phyloP scores from a whole-genome alignment of 1,140 invertebrate species.

The Atta colombica region DNA sequence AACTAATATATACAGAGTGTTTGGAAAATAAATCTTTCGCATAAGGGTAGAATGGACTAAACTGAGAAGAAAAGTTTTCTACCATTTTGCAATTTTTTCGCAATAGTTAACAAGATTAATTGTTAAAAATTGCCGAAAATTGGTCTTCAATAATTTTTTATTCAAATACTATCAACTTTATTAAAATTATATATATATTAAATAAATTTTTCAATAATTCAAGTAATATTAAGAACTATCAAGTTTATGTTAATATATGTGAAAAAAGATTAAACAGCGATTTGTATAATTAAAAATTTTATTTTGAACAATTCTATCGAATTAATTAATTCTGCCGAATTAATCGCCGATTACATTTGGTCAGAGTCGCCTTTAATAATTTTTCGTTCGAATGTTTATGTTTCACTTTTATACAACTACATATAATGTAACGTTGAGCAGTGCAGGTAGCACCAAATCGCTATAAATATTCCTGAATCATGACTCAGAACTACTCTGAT shows the following conservation, averaged over 20 bases:
- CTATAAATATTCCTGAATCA: constrained; percentile 40
- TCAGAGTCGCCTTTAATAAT: not conserved
- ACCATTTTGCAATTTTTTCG: too few relatives aligned
- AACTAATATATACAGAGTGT: too few relatives aligned
- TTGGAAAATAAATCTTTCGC: too few relatives aligned
- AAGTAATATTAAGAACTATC: not conserved
- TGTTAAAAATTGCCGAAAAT: too few relatives aligned
- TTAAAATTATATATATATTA: not conserved
- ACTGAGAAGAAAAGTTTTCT: too few relatives aligned
- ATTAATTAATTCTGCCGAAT: not conserved
- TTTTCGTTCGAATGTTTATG: not conserved
- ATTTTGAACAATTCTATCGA: constrained; percentile 6
- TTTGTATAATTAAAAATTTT: not conserved
- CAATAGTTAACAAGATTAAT: too few relatives aligned
- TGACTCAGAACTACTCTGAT: constrained; percentile 17
- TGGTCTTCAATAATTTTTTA: too few relatives aligned
- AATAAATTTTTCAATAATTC: too few relatives aligned
- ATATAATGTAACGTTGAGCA: not conserved
- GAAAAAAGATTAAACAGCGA: not conserved
- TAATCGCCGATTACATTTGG: not conserved
- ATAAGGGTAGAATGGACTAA: too few relatives aligned
- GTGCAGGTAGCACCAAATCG: constrained; percentile 9
- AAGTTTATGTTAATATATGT: not conserved
- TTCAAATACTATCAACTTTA: too few relatives aligned
- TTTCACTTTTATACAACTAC: not conserved